Evolutionary conservation across 2,888 invertebrate genomes (phyloP), one percentile per base, ranked within the genome.

Genomic region (Acheta domesticus): DNA sequence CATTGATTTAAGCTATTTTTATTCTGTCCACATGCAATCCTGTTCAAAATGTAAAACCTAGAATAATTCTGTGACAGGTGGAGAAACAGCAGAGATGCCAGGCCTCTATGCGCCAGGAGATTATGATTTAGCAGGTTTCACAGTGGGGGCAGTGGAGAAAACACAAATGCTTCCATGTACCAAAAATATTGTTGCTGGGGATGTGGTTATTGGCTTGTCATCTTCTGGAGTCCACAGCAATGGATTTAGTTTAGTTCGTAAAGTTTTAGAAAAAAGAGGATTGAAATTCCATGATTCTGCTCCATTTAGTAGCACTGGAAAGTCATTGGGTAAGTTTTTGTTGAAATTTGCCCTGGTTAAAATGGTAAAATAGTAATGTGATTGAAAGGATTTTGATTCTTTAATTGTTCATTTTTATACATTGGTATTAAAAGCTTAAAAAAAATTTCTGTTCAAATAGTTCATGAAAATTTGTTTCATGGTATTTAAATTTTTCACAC

Each of bases 21-120:
- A 23, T 23, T 23, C 23, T 4, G 4, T 23, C 4, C 23, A 23
- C 23, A 3, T 23, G 23, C 23, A n/a, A 23, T 23, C 2, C 23
- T 0, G 23, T 23, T 23, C 23, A 23, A 23, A 23, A 23, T 23
- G 4, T 23, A 3, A 23, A 23, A 23, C 4, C 2, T 23, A 23
- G 23, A 23, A 23, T 4, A 23, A 23, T 23, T 23, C 12, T 75
- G 21, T 79, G 77, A 20, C 49, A 81, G 92, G 92, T 81, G 98
- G 98, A 0, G 98, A 99, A 88, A 98, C 98, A 2, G 98, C 98
- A 0, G 98, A 98, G 88, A 97, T 98, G 97, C 98, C 99, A 0
- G 93, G 95, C 1, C 93, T 99, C 89, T 99, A 99, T 87, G 89
- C 90, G 2, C 87, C 90, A 0, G 95, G 94, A 0, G 95, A 97